Evolutionary conservation across 2,888 invertebrate species (phyloP), one percentile per base, ranked within the genome.

Genomic region (Aphrophora alni): DNA sequence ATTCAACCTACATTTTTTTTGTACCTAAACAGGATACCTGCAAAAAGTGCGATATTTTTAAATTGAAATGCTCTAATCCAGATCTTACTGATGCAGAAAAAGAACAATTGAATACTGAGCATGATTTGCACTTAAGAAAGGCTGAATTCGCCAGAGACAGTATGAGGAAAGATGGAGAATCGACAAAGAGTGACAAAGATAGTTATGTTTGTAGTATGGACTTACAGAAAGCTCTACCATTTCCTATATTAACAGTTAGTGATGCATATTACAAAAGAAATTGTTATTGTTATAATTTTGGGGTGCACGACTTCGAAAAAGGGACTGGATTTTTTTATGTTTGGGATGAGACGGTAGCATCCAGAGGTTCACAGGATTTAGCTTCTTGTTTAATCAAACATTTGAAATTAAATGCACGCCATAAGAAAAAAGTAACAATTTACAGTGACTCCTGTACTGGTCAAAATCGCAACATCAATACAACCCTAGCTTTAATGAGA

Each of bases 391-490:
- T 85, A 82, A 69, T 85, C 71, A 83, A 78, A 78, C 85, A 86
- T 83, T 26, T 80, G 26, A 33, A 33, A 44, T n/a, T 25, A 26
- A 21, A 77, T 27, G 33, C 44, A 24, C 12, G 21, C 59, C 21
- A 26, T 77, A 21, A 73, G 25, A 81, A 81, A 77, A 85, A 86
- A 83, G 84, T 85, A 74, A 86, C 86, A 83, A 82, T 84, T 27
- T 87, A 85, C 83, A 85, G 85, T 77, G 86, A 87, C 84, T 83
- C 84, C 27, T 86, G 86, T 82, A 84, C 86, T 81, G 85, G 85
- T 75, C 85, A 86, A 85, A 87, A 86, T 84, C 82, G 85, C 79
- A 86, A 86, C 84, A 85, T 85, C 82, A 85, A 86, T 83, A 81
- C 84, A 82, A 83, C 85, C 76, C 82, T 84, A 70, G 84, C 83